phyloP scores from a whole-genome alignment of 2,888 invertebrate species.

The Caenorhabditis sp. region DNA sequence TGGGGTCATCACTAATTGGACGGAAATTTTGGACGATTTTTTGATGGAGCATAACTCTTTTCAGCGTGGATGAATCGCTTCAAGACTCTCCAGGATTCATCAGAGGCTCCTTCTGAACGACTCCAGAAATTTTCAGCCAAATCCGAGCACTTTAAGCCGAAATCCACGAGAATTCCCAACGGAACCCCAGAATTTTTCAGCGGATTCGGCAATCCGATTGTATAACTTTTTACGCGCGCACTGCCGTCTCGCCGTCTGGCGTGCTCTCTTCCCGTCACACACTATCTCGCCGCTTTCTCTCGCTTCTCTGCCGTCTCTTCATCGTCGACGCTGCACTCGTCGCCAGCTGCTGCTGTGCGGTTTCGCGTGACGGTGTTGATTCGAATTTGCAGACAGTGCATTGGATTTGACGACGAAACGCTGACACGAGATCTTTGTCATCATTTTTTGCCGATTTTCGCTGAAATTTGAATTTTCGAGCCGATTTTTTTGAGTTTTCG shows the following conservation, averaged over 20 bases:
- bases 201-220: background rate
- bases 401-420: constrained; percentile 19
- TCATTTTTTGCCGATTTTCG: constrained; percentile 39
- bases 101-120: background rate
- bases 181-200: constrained; percentile 35
- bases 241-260: background rate
- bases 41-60: constrained; percentile 9
- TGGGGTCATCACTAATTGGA: constrained; percentile 1
- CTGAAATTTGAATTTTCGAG: background rate
- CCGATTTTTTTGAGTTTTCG: background rate
- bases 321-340: constrained; percentile 37
- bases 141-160: background rate
- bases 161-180: background rate
- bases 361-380: constrained; percentile 26
- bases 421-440: constrained; percentile 8
- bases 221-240: constrained; percentile 39
- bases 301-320: constrained; percentile 58
- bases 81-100: background rate
- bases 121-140: constrained; percentile 24
- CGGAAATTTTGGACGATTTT: constrained; percentile 22
- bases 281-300: constrained; percentile 13
- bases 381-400: constrained; percentile 9
- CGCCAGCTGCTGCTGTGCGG: constrained; percentile 32
- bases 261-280: constrained; percentile 29
- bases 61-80: background rate